These are phyloP conservation scores for Andricus grossulariae DNA, from an alignment of 1,140 invertebrate species.

Conservation along the genomic window DNA sequence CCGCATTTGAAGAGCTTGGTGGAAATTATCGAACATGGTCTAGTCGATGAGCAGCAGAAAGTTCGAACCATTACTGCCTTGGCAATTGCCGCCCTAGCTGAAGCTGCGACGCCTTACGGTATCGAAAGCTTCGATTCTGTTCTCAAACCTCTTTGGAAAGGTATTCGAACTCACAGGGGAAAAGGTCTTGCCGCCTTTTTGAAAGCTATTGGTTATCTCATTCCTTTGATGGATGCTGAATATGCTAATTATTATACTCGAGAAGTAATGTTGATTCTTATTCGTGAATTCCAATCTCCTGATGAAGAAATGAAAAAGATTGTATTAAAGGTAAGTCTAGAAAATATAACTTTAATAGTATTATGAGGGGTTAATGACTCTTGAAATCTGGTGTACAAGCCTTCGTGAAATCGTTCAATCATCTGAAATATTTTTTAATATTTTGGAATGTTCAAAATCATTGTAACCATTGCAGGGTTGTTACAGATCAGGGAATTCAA, in stretches of 20 bases:
- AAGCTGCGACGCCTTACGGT: constrained; percentile 99
- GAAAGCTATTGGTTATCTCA: constrained; percentile 99
- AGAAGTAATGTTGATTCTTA: constrained; percentile 99
- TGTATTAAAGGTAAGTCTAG: constrained; percentile 90
- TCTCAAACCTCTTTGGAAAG: constrained; percentile 99
- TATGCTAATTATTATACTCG: constrained; percentile 99
- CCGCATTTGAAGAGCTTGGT: constrained; percentile 98
- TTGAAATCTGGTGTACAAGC: too few relatives aligned
- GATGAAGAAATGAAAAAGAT: constrained; percentile 99
- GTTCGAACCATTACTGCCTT: constrained; percentile 98
- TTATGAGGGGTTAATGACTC: too few relatives aligned
- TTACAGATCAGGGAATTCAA: too few relatives aligned
- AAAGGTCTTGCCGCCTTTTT: constrained; percentile 99
- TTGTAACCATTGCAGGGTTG: too few relatives aligned
- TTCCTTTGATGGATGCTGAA: constrained; percentile 99
- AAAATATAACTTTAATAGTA: neutral
- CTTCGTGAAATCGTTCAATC: too few relatives aligned
- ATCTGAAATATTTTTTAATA: too few relatives aligned
- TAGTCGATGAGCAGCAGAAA: constrained; percentile 92
- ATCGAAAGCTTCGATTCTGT: constrained; percentile 99
- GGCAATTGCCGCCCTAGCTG: constrained; percentile 97
- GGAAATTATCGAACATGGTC: constrained; percentile 99
- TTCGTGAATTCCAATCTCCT: constrained; percentile 99
- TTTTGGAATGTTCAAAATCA: too few relatives aligned
- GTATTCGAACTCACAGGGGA: constrained; percentile 98